Evolutionary conservation across 2,797 vertebrate species (phyloP).

Genomic region (Brachyrhaphis roseni): DNA sequence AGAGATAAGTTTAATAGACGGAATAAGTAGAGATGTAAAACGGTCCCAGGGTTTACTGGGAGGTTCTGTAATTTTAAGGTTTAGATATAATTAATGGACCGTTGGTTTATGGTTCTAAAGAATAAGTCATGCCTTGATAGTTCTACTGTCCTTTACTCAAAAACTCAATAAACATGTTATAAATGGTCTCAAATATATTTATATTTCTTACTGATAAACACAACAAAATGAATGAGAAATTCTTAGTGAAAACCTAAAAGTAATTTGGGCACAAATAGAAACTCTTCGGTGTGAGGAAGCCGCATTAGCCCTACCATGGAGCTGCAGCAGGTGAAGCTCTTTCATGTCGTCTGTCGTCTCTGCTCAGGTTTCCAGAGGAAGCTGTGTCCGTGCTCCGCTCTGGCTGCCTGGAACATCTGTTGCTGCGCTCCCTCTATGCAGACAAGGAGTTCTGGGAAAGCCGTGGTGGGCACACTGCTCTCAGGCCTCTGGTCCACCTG

Average conservation of each 20-base stretch:
- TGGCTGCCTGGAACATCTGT: slow-evolving; percentile 84
- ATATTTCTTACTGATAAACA: not conserved
- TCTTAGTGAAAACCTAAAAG: not conserved
- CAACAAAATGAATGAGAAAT: not conserved
- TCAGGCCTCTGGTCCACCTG: slow-evolving; percentile 75
- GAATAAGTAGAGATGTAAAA: not conserved
- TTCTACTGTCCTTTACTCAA: not conserved
- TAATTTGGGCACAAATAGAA: not conserved
- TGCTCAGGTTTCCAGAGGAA: slow-evolving; percentile 84
- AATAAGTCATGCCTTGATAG: not conserved
- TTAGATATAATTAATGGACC: not conserved
- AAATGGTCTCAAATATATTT: not conserved
- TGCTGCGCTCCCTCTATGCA: slow-evolving; percentile 83
- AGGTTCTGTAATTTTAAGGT: not conserved
- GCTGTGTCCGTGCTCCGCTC: slow-evolving; percentile 83
- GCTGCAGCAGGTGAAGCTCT: not conserved
- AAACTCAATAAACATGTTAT: not conserved
- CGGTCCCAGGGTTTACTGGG: not conserved
- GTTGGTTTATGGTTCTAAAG: not conserved
- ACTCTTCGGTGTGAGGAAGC: not conserved
- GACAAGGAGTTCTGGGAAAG: slow-evolving; percentile 90
- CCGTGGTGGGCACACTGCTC: slow-evolving; percentile 77
- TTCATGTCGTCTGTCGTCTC: slow-evolving; percentile 5
- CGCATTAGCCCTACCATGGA: not conserved
- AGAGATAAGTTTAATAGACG: not conserved